Base-by-base conservation (phyloP, 1,140 invertebrate genomes). In the Pseudomyrmex cubaensis region DNA sequence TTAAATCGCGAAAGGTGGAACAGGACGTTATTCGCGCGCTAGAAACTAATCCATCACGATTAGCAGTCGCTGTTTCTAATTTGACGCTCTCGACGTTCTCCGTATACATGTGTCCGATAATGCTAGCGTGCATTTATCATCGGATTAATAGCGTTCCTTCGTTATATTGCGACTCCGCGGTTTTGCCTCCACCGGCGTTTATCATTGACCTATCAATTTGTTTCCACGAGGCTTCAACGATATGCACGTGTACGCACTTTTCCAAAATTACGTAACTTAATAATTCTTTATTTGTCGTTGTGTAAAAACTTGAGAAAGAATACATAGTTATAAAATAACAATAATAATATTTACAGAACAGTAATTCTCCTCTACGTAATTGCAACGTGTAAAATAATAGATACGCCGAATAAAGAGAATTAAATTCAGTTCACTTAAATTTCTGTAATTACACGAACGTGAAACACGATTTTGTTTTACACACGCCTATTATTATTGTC, bases 131-230 rank as follows among this genome's bases (percentile, higher is more conserved):
- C 84, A 86, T 86, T 86, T 85, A 86, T 20, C 78, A 56, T 86
- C 69, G 85, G 72, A 86, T 86, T 87, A 87, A 86, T 87, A 87
- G 57, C 84, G 72, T 56, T 59, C 62, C 62, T 61, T 22, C 10
- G 75, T 56, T 82, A 35, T 35, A 74, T 76, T 59, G 67, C 66
- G 82, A 86, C 85, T 75, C 59, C 48, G 48, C 84, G 77, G 69
- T 72, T 35, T 35, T 44, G 72, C 69, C 59, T 83, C 56, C 72
- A 52, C 61, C 85, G 54, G 77, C 70, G 82, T 87, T 88, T 85
- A 89, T 85, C 83, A 84, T 70, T 57, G 75, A 70, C 80, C 77
- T 83, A 85, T 90, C 83, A 84, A 75, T 69, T 76, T 66, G 70
- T 80, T 82, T 80, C 85, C 80, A 82, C 75, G 75, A 74, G 69